phyloP scores from a whole-genome alignment of 1,140 invertebrate species.

The Stratiolaelaps scimitus region DNA sequence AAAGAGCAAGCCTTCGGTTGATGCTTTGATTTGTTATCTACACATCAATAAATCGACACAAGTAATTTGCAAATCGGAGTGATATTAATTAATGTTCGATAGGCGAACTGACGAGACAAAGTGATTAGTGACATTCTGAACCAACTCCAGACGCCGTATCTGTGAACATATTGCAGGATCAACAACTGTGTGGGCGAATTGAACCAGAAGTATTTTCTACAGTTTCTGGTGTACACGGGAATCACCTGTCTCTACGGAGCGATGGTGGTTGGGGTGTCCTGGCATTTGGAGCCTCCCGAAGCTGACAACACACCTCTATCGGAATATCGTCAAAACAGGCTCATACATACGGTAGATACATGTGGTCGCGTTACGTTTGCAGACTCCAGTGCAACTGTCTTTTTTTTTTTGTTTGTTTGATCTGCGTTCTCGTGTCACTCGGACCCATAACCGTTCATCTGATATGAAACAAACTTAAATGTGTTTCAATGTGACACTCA shows the following conservation, averaged over 20 bases:
- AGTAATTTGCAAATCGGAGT: slow-evolving; percentile 1
- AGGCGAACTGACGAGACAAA: neutral
- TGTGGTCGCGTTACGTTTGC: too few species aligned
- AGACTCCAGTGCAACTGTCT: slow-evolving; percentile 9
- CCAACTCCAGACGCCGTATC: too few species aligned
- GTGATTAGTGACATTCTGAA: too few species aligned
- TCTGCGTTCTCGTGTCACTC: slow-evolving; percentile 1
- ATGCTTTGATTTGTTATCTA: too few species aligned
- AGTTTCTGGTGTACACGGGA: slow-evolving; percentile 61
- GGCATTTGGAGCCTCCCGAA: slow-evolving; percentile 57
- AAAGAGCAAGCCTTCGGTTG: too few species aligned
- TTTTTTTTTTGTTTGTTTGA: slow-evolving; percentile 25
- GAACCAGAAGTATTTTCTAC: slow-evolving; percentile 87
- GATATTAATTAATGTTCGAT: neutral
- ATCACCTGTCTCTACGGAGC: slow-evolving; percentile 52
- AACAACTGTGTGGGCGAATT: slow-evolving; percentile 87
- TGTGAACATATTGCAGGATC: slow-evolving; percentile 51
- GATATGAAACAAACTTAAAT: too few species aligned
- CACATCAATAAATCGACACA: too few species aligned
- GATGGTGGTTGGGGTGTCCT: slow-evolving; percentile 56
- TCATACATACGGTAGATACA: slow-evolving; percentile 35
- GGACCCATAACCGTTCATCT: slow-evolving; percentile 32
- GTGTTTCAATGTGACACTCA: too few species aligned
- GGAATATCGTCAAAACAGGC: slow-evolving; percentile 64
- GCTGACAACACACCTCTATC: slow-evolving; percentile 54